Percentiles rank a stretch among this genome's conserved stretches.
Conservation (phyloP, 2,113 vertebrate species). For the Psilopogon haemacephalus region DNA sequence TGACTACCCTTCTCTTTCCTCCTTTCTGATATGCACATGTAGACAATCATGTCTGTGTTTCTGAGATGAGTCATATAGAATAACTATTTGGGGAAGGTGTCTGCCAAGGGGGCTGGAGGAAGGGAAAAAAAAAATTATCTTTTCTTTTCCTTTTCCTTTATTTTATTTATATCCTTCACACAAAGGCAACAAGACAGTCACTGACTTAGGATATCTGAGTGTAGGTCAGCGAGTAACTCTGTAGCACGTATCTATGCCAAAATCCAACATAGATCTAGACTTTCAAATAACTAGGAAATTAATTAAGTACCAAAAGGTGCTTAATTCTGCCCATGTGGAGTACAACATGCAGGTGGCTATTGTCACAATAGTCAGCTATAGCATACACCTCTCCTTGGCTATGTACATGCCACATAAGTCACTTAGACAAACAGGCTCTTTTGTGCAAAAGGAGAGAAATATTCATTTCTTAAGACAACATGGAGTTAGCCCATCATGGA, state of each 20-base stretch:
- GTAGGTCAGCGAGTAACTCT: not conserved
- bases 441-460: not conserved
- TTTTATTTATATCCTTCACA: not conserved
- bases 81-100: not conserved
- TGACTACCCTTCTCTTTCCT: not conserved
- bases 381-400: not conserved
- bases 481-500: not conserved
- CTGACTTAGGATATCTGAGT: not conserved
- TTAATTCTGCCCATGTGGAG: not conserved
- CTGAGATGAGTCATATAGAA: accelerated
- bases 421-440: not conserved
- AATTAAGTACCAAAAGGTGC: not conserved
- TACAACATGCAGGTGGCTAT: not conserved
- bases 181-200: not conserved
- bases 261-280: not conserved
- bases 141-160: not conserved
- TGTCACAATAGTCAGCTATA: not conserved
- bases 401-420: not conserved
- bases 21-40: accelerated
- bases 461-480: not conserved
- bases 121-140: not conserved
- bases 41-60: not conserved
- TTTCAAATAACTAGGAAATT: not conserved
- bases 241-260: not conserved
- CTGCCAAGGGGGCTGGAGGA: not conserved